Percentiles rank a stretch among this genome's conserved stretches.
phyloP scores from a whole-genome alignment of 2,797 vertebrate genomes.

The Pogoniulus pusillus region DNA sequence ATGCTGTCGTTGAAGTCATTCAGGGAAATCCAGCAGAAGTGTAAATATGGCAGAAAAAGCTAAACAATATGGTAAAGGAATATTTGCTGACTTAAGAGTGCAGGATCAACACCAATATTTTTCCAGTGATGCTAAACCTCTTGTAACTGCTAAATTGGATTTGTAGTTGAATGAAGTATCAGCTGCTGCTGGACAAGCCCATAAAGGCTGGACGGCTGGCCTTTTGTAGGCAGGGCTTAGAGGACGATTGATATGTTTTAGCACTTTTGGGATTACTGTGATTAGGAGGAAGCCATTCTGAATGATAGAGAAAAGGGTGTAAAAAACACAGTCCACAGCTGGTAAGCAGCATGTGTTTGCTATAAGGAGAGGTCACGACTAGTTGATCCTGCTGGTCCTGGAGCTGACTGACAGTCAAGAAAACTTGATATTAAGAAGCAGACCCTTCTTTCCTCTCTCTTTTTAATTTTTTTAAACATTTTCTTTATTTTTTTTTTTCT shows the following conservation, averaged over 20 bases:
- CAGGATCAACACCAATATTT: conserved; percentile 80
- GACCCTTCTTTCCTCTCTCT: neutral
- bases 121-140: conserved; percentile 83
- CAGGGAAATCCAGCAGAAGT: conserved; percentile 63
- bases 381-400: conserved; percentile 82
- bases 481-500: neutral
- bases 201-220: conserved; percentile 82
- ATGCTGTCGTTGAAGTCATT: conserved; percentile 29
- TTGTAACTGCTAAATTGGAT: conserved; percentile 90
- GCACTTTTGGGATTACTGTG: conserved; percentile 88
- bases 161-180: conserved; percentile 89
- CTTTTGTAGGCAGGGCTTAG: conserved; percentile 86
- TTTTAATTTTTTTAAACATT: neutral
- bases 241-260: conserved; percentile 89
- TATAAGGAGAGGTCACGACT: conserved; percentile 80
- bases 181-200: conserved; percentile 84
- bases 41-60: conserved; percentile 66
- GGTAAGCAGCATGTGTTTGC: conserved; percentile 84
- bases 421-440: conserved; percentile 74
- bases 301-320: conserved; percentile 78
- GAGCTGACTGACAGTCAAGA: conserved; percentile 82
- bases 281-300: conserved; percentile 84
- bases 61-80: conserved; percentile 67
- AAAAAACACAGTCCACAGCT: conserved; percentile 82
- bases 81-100: conserved; percentile 76